These are phyloP conservation scores for Pimpla rufipes DNA, from an alignment of 2,888 invertebrate genomes.

Conservation along the genomic window DNA sequence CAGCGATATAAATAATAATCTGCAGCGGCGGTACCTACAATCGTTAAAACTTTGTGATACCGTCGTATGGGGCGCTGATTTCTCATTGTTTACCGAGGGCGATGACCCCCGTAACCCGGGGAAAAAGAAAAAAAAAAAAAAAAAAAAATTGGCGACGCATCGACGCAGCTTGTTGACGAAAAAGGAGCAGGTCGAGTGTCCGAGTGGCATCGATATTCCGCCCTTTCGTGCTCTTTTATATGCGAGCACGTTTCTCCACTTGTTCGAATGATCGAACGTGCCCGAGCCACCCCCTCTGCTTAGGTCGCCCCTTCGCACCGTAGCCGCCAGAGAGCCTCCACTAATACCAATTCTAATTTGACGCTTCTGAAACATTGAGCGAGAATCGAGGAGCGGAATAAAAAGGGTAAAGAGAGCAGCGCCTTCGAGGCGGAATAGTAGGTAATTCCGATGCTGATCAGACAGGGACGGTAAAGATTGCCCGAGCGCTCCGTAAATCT, in stretches of 20 bases:
- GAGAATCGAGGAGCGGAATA: conserved; percentile 29
- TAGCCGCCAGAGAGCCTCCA: background rate
- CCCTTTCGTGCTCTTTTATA: conserved; percentile 39
- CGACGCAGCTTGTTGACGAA: conserved; percentile 24
- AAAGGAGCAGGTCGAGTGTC: conserved; percentile 44
- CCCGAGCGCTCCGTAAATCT: conserved; percentile 63
- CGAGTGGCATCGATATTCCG: conserved; percentile 43
- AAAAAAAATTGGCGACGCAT: conserved; percentile 6
- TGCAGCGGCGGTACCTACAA: background rate
- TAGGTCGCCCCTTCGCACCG: background rate
- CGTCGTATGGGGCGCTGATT: background rate
- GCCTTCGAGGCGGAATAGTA: conserved; percentile 41
- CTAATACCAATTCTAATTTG: conserved; percentile 69
- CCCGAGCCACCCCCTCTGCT: background rate
- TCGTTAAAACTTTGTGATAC: conserved; percentile 24
- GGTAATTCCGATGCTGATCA: conserved; percentile 70
- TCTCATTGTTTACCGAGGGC: conserved; percentile 18
- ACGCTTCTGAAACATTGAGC: conserved; percentile 66
- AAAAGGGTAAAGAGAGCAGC: conserved; percentile 19
- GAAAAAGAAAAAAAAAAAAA: too few relatives aligned
- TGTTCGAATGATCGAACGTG: conserved; percentile 38
- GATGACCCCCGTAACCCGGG: conserved; percentile 4
- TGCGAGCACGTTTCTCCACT: conserved; percentile 48
- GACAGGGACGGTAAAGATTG: conserved; percentile 61
- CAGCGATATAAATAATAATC: conserved; percentile 38